Conservation (phyloP, 1,140 invertebrate genomes). For the Venturia canescens region DNA sequence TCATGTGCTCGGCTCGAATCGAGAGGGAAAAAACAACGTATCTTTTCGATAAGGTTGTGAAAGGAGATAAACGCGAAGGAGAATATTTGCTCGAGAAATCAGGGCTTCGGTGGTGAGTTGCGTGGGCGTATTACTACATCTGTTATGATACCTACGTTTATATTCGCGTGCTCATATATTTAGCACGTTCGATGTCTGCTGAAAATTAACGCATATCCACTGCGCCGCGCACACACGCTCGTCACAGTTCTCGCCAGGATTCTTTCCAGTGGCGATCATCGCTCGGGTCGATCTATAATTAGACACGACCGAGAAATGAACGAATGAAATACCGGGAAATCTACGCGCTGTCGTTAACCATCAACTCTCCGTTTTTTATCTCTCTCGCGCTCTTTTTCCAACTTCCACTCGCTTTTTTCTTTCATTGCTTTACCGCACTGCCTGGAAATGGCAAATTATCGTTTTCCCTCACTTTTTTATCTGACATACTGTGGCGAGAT, state of each 20-base stretch:
- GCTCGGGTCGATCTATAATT: slow-evolving; percentile 27
- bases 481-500: background rate
- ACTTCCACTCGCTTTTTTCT: slow-evolving; percentile 24
- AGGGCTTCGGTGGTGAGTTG: background rate
- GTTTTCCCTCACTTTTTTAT: slow-evolving; percentile 24
- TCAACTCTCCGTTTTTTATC: slow-evolving; percentile 26
- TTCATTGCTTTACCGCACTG: background rate
- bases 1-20: background rate
- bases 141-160: background rate
- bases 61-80: background rate
- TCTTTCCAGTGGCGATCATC: background rate
- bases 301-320: slow-evolving; percentile 14
- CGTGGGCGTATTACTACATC: slow-evolving; percentile 5
- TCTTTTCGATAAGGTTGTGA: background rate
- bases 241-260: background rate
- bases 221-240: background rate
- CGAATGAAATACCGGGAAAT: slow-evolving; percentile 27
- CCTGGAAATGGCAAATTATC: slow-evolving; percentile 12
- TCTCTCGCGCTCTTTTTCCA: slow-evolving; percentile 16
- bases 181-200: background rate
- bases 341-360: slow-evolving; percentile 17
- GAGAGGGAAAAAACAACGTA: background rate
- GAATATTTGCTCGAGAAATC: slow-evolving; percentile 11
- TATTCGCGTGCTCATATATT: no score
- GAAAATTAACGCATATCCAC: background rate